Percentiles rank a stretch among this genome's conserved stretches.
phyloP scores from a whole-genome alignment of 2,888 invertebrate species.

The Oxystoma pomonae region DNA sequence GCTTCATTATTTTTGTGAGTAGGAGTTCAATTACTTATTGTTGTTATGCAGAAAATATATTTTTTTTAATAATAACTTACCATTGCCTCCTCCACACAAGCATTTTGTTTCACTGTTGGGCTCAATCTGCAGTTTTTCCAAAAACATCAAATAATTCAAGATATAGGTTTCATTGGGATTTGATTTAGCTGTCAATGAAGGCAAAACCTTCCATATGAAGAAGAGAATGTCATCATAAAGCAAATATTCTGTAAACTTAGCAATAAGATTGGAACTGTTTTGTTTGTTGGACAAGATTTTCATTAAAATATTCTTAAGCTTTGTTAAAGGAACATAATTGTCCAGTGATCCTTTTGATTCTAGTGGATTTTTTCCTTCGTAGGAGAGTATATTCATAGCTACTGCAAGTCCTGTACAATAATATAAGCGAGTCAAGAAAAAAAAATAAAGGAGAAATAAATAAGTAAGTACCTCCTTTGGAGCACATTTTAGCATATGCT shows the following conservation, averaged over 20 bases:
- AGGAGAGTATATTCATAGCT: constrained; percentile 67
- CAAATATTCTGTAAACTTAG: constrained; percentile 70
- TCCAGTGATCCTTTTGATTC: constrained; percentile 50
- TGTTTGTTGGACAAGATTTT: constrained; percentile 60
- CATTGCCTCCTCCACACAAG: constrained; percentile 36
- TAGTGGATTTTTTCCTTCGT: constrained; percentile 67
- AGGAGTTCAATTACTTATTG: no score
- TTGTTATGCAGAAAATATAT: no score
- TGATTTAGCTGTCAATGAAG: constrained; percentile 54
- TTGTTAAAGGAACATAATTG: constrained; percentile 61
- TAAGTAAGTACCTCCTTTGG: no score
- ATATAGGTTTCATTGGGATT: constrained; percentile 48
- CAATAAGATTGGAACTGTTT: constrained; percentile 58
- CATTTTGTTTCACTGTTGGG: constrained; percentile 36
- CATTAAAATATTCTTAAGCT: constrained; percentile 64
- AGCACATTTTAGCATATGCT: no score
- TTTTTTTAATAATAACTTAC: no score
- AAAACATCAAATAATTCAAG: constrained; percentile 41
- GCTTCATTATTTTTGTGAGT: no score
- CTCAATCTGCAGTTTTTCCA: constrained; percentile 42
- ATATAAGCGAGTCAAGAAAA: not conserved
- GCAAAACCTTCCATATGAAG: constrained; percentile 62
- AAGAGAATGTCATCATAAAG: constrained; percentile 72
- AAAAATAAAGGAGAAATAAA: no score
- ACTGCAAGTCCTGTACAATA: constrained; percentile 61